These are phyloP conservation scores for Adelognathus sp. DNA, from an alignment of 2,888 invertebrate species.

Conservation along the genomic window DNA sequence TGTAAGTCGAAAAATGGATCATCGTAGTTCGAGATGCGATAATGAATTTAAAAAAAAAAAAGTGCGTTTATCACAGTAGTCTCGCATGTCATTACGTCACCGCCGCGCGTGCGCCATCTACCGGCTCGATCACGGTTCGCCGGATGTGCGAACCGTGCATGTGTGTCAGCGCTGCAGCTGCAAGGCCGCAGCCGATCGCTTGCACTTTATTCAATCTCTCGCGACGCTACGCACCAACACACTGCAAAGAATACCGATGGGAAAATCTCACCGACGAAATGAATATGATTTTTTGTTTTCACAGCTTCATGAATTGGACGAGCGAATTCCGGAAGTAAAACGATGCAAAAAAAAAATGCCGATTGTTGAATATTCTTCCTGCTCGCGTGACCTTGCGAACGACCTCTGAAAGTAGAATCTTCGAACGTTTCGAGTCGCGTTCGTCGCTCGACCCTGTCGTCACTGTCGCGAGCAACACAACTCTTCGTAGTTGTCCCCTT, in stretches of 20 bases:
- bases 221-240: not conserved
- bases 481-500: slow-evolving; percentile 20
- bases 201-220: not conserved
- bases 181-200: not conserved
- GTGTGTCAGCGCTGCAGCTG: not conserved
- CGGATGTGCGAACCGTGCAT: not conserved
- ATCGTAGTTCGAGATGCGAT: not conserved
- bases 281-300: not conserved
- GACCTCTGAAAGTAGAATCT: slow-evolving; percentile 74
- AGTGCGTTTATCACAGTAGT: slow-evolving; percentile 5
- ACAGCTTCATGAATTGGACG: not conserved
- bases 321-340: slow-evolving; percentile 3
- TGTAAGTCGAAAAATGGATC: not conserved
- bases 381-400: slow-evolving; percentile 78
- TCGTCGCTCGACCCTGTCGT: slow-evolving; percentile 36
- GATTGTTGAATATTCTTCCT: slow-evolving; percentile 10
- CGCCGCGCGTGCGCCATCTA: not conserved
- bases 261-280: not conserved
- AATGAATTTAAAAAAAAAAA: not conserved
- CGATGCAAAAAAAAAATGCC: not conserved
- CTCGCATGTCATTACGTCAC: slow-evolving; percentile 7
- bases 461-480: slow-evolving; percentile 33
- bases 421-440: slow-evolving; percentile 42
- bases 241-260: not conserved
- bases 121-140: not conserved